A percentile compares a stretch with the other conserved stretches of the same genome.
Conservation (phyloP, 2,888 invertebrate species). For the Noctua comes region DNA sequence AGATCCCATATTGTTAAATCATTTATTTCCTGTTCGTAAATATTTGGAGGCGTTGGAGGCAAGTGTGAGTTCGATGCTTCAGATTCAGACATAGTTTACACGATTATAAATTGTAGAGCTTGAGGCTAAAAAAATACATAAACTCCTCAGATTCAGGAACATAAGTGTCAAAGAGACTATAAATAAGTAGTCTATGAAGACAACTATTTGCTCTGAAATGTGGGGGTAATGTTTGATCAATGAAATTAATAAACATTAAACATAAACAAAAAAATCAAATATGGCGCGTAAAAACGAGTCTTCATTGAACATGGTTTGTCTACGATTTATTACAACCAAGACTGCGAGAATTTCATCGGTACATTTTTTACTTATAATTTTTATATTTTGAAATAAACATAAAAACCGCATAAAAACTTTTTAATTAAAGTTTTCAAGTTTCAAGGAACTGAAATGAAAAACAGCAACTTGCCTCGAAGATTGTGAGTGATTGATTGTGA, state of each 20-base stretch:
- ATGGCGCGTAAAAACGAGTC: slow-evolving; percentile 62
- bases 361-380: not conserved
- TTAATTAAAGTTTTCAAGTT: not conserved
- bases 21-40: slow-evolving; percentile 81
- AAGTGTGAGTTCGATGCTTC: slow-evolving; percentile 60
- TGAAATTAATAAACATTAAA: slow-evolving; percentile 63
- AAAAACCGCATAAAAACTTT: not conserved
- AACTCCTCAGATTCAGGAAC: slow-evolving; percentile 32
- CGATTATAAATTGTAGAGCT: not conserved
- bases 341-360: slow-evolving; percentile 7
- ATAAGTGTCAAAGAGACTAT: not conserved
- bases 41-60: slow-evolving; percentile 62
- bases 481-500: not conserved
- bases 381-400: not conserved
- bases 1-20: slow-evolving; percentile 78
- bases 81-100: slow-evolving; percentile 74
- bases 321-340: not conserved
- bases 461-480: not conserved
- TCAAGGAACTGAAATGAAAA: not conserved
- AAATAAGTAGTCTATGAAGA: too few species aligned
- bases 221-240: slow-evolving; percentile 72
- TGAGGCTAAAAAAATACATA: slow-evolving; percentile 4
- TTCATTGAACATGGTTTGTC: slow-evolving; percentile 11
- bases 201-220: slow-evolving; percentile 20
- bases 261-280: slow-evolving; percentile 63